A percentile compares a stretch with the other conserved stretches of the same genome.
These are phyloP conservation scores for Sandelia bainsii DNA, from an alignment of 2,797 vertebrate genomes.

Conservation along the genomic window DNA sequence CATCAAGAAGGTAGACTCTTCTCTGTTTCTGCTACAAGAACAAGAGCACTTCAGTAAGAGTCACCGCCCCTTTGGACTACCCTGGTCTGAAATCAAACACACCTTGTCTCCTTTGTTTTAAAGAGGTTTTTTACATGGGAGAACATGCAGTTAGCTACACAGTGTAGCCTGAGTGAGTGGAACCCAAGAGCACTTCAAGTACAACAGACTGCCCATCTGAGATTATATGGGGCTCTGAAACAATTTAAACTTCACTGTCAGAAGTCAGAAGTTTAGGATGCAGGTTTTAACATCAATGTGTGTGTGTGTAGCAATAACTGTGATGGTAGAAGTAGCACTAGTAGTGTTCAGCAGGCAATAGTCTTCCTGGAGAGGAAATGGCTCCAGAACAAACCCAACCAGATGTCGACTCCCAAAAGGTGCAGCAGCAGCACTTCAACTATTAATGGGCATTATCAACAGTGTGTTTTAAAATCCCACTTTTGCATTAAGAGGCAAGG, in stretches of 20 bases:
- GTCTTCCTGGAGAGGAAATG: conserved; percentile 37
- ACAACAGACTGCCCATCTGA: conserved; percentile 44
- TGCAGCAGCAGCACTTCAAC: conserved; percentile 38
- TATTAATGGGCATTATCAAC: neutral
- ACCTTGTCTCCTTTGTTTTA: conserved; percentile 20
- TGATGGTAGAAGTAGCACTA: conserved; percentile 57
- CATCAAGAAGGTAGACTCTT: conserved; percentile 30
- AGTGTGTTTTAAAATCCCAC: conserved; percentile 13
- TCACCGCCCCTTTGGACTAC: conserved; percentile 28
- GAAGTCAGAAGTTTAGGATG: conserved; percentile 29
- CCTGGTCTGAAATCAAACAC: conserved; percentile 53
- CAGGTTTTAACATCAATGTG: conserved; percentile 39
- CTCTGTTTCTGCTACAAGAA: conserved; percentile 63
- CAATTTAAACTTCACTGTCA: conserved; percentile 26
- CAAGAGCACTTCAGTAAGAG: conserved; percentile 68
- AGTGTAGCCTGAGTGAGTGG: conserved; percentile 49
- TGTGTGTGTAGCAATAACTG: conserved; percentile 47
- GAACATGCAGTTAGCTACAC: conserved; percentile 65
- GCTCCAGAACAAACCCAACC: conserved; percentile 35
- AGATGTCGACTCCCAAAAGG: conserved; percentile 18
- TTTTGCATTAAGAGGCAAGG: neutral
- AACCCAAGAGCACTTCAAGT: conserved; percentile 76
- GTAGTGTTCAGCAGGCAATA: conserved; percentile 68
- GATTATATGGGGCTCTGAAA: conserved; percentile 39
- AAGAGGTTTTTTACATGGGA: conserved; percentile 19